Evolutionary conservation across 2,113 vertebrate genomes (phyloP).

Genomic region (Eudorcas thomsonii): DNA sequence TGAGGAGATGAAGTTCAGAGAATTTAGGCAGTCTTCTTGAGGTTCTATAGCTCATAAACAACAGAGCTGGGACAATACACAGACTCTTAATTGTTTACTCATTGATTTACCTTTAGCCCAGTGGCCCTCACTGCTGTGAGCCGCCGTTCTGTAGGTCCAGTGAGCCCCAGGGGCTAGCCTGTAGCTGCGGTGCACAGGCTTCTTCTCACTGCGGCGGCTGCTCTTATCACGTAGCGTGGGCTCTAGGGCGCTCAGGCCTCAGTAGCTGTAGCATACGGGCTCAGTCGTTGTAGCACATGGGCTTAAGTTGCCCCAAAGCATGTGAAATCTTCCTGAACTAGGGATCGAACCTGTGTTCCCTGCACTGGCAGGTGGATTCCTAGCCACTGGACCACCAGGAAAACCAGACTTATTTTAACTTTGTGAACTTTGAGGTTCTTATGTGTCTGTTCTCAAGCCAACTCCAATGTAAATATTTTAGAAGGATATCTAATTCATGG

Average conservation of each 20-base stretch:
- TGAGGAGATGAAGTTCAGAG: not conserved
- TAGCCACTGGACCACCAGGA: not conserved
- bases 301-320: not conserved
- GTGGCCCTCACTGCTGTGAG: not conserved
- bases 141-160: not conserved
- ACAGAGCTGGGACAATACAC: not conserved
- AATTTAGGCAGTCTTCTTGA: not conserved
- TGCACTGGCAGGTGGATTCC: not conserved
- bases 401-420: not conserved
- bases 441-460: not conserved
- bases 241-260: not conserved
- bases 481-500: not conserved
- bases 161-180: not conserved
- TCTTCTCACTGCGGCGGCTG: not conserved
- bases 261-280: rapidly evolving
- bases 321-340: not conserved
- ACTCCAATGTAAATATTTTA: not conserved
- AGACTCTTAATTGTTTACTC: not conserved
- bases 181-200: not conserved
- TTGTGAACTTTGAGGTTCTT: not conserved
- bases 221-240: not conserved
- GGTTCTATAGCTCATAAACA: not conserved
- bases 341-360: rapidly evolving
- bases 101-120: not conserved
- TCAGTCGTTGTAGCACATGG: not conserved